phyloP scores from a whole-genome alignment of 2,113 vertebrate species.

The Peromyscus maniculatus region DNA sequence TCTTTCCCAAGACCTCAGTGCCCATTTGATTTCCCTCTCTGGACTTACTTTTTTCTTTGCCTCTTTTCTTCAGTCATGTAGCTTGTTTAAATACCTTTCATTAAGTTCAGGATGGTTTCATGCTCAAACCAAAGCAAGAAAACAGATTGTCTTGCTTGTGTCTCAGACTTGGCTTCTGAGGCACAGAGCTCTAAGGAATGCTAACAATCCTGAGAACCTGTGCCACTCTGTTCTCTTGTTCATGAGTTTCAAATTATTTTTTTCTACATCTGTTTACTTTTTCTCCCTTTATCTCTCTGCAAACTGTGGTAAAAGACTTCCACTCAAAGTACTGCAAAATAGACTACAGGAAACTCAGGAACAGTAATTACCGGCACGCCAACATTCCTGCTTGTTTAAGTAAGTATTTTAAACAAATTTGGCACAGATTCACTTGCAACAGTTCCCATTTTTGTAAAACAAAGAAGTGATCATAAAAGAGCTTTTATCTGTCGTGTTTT shows the following conservation, averaged over 20 bases:
- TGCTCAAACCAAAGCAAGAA: constrained; percentile 11
- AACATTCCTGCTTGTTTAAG: constrained; percentile 24
- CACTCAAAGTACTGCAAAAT: constrained; percentile 61
- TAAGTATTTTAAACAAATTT: constrained; percentile 57
- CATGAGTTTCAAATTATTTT: constrained; percentile 28
- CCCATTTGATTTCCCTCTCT: background rate
- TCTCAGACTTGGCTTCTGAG: background rate
- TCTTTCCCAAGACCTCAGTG: background rate
- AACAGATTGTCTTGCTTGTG: background rate
- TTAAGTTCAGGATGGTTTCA: constrained; percentile 10
- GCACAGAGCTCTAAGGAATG: background rate
- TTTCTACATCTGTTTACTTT: constrained; percentile 19
- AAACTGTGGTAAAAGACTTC: constrained; percentile 60
- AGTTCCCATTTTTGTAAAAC: constrained; percentile 46
- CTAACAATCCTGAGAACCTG: background rate
- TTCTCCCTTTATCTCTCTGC: background rate
- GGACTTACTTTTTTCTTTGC: background rate
- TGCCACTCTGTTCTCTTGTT: background rate
- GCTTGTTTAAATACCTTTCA: background rate
- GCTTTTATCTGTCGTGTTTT: constrained; percentile 20
- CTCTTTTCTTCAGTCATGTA: background rate
- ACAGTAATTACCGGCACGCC: constrained; percentile 44
- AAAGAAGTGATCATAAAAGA: background rate
- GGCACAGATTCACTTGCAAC: constrained; percentile 27
- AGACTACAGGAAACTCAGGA: constrained; percentile 64